Conservation (phyloP, 1,140 invertebrate genomes). For the Zaprionus vittiger region DNA sequence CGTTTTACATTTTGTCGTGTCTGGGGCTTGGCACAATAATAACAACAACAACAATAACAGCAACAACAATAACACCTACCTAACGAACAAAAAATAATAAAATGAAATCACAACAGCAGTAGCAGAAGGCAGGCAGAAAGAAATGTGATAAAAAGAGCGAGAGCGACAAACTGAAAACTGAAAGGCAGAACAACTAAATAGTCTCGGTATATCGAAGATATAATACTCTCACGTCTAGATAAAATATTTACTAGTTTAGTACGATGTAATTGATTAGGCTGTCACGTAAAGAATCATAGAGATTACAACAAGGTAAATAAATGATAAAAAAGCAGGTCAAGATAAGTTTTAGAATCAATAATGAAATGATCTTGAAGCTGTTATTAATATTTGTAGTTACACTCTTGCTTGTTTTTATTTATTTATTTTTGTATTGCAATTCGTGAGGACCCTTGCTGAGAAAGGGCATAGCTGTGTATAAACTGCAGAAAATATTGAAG, state of each 20-base stretch:
- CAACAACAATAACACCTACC: slow-evolving; percentile 25
- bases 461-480: slow-evolving; percentile 20
- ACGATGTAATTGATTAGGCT: not conserved
- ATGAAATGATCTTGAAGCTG: no score
- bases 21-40: slow-evolving; percentile 59
- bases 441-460: not conserved
- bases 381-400: no score
- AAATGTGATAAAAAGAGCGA: slow-evolving; percentile 49
- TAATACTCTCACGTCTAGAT: slow-evolving; percentile 7
- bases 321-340: no score
- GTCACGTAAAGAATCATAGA: no score
- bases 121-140: slow-evolving; percentile 34
- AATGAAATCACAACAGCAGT: slow-evolving; percentile 22
- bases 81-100: slow-evolving; percentile 31
- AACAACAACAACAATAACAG: slow-evolving; percentile 37
- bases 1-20: slow-evolving; percentile 60
- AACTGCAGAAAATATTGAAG: slow-evolving; percentile 29
- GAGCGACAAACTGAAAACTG: slow-evolving; percentile 13
- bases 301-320: no score
- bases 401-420: no score
- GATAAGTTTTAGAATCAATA: no score
- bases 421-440: no score
- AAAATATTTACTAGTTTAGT: not conserved
- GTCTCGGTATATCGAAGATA: not conserved
- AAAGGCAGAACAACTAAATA: slow-evolving; percentile 10